Evolutionary conservation across 2,797 vertebrate genomes (phyloP).

Genomic region (Syngnathus rostellatus): DNA sequence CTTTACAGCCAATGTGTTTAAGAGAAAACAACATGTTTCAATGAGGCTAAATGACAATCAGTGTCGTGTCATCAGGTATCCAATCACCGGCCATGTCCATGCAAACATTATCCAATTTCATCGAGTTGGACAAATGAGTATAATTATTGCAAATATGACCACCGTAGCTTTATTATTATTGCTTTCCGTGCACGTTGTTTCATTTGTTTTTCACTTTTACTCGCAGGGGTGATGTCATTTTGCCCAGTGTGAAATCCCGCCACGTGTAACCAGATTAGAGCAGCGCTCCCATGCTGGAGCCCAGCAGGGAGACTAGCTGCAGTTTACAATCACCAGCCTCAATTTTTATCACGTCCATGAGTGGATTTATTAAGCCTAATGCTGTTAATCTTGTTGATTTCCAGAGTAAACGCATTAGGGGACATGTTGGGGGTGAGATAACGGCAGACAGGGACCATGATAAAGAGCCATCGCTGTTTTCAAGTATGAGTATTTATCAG

Average conservation of each 20-base stretch:
- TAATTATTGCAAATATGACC: not conserved
- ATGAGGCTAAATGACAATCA: constrained; percentile 46
- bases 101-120: not conserved
- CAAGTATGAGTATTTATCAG: constrained; percentile 23
- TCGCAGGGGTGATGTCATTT: constrained; percentile 40
- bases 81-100: constrained; percentile 20
- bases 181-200: constrained; percentile 13
- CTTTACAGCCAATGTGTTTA: constrained; percentile 52
- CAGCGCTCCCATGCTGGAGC: constrained; percentile 29
- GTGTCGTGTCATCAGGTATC: constrained; percentile 16
- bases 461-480: constrained; percentile 39
- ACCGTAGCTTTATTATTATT: not conserved
- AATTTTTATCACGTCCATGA: constrained; percentile 37
- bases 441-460: constrained; percentile 16
- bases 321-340: constrained; percentile 34
- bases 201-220: constrained; percentile 43
- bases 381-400: constrained; percentile 58
- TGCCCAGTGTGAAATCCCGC: constrained; percentile 35
- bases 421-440: constrained; percentile 41
- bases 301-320: constrained; percentile 35
- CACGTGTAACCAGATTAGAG: constrained; percentile 53
- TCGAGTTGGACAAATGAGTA: too few relatives aligned
- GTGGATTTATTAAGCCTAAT: constrained; percentile 56
- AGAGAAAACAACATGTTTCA: constrained; percentile 36
- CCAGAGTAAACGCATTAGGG: constrained; percentile 53